Evolutionary conservation across 2,797 vertebrate genomes (phyloP).

Genomic region (Sarcophilus harrisii): DNA sequence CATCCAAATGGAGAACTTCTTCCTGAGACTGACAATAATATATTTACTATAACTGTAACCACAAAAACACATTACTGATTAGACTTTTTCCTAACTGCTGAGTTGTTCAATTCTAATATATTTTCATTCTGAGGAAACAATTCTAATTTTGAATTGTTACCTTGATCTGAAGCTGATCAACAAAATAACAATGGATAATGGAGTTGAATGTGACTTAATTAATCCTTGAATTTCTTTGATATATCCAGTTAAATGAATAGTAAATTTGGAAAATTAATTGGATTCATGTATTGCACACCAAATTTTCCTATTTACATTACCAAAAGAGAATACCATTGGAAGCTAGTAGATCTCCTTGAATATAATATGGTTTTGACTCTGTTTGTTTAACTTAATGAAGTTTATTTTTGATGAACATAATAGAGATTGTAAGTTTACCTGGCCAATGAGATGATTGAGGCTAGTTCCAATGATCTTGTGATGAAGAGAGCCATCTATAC

Average conservation of each 20-base stretch:
- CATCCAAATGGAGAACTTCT: constrained; percentile 34
- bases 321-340: constrained; percentile 7
- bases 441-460: no score
- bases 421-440: neutral
- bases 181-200: neutral
- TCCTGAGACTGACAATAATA: constrained; percentile 13
- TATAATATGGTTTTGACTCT: neutral
- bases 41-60: constrained; percentile 36
- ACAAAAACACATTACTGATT: neutral
- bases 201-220: neutral
- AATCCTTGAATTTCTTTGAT: neutral
- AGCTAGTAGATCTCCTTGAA: neutral
- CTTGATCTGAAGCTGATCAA: neutral
- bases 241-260: neutral
- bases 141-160: neutral
- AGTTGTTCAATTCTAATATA: constrained; percentile 7
- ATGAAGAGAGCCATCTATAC: no score
- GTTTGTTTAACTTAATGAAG: neutral
- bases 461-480: no score
- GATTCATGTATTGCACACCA: constrained; percentile 8
- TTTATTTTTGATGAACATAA: constrained; percentile 19
- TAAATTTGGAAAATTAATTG: neutral
- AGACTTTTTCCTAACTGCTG: constrained; percentile 1
- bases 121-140: constrained; percentile 31
- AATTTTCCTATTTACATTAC: neutral